Percentiles rank a stretch among this genome's conserved stretches.
These are phyloP conservation scores for Mycalesis mineus DNA, from an alignment of 2,888 invertebrate species.

Conservation along the genomic window DNA sequence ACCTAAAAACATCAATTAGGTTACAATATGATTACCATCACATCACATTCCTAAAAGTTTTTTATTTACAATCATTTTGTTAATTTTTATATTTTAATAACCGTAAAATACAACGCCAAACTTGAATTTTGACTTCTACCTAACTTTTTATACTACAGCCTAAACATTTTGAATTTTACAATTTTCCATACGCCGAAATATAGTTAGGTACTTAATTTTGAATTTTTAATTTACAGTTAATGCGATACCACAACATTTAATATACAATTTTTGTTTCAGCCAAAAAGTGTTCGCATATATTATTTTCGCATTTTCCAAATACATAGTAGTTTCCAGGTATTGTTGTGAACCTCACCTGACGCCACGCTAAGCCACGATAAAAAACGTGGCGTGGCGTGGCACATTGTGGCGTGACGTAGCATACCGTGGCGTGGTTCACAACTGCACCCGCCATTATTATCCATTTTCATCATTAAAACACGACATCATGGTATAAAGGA, in stretches of 20 bases:
- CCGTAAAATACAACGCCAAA: slow-evolving; percentile 66
- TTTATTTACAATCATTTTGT: slow-evolving; percentile 58
- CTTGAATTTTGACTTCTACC: slow-evolving; percentile 69
- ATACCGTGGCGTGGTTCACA: neutral
- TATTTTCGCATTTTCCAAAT: slow-evolving; percentile 12
- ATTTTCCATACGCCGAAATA: slow-evolving; percentile 61
- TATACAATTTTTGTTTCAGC: slow-evolving; percentile 32
- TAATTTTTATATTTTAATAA: slow-evolving; percentile 34
- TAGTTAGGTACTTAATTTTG: slow-evolving; percentile 53
- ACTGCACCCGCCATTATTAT: neutral
- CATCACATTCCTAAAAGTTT: slow-evolving; percentile 63
- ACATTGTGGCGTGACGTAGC: neutral
- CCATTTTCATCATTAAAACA: slow-evolving; percentile 27
- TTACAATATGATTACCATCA: slow-evolving; percentile 61
- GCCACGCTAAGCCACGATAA: neutral
- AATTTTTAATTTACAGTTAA: slow-evolving; percentile 42
- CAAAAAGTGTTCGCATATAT: slow-evolving; percentile 40
- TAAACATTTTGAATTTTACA: slow-evolving; percentile 66
- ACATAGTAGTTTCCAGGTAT: neutral
- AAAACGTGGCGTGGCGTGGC: neutral
- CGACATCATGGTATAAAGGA: slow-evolving; percentile 37
- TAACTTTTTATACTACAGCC: slow-evolving; percentile 58
- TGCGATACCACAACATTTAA: slow-evolving; percentile 29
- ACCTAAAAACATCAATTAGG: slow-evolving; percentile 61
- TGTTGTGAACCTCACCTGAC: neutral